These are phyloP conservation scores for Glaucidium brasilianum DNA, from an alignment of 2,113 vertebrate genomes.

Conservation along the genomic window DNA sequence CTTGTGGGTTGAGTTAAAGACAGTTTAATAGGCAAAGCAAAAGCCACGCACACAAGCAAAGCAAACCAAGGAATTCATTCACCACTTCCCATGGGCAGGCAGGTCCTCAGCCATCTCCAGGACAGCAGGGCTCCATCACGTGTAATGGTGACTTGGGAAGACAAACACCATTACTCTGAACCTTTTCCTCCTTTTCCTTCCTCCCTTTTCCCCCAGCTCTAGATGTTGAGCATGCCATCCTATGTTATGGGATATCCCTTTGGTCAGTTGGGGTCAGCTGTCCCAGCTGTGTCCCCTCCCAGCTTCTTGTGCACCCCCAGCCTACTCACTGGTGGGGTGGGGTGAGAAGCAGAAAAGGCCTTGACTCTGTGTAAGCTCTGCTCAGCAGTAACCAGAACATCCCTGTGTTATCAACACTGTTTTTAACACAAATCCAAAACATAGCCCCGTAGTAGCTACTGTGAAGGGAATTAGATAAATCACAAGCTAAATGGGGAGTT, in stretches of 20 bases:
- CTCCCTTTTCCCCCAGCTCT: background rate
- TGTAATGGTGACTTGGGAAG: accelerated
- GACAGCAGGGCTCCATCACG: background rate
- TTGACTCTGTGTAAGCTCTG: background rate
- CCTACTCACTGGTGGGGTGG: too few species aligned
- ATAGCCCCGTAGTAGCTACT: background rate
- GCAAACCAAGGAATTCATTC: background rate
- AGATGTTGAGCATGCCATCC: background rate
- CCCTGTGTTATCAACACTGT: background rate
- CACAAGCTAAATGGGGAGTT: background rate
- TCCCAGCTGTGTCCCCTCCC: background rate
- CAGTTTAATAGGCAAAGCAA: background rate
- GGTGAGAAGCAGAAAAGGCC: background rate
- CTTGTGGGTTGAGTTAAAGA: background rate
- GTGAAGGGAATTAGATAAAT: background rate
- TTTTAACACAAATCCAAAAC: background rate
- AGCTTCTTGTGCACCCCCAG: background rate
- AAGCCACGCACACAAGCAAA: background rate
- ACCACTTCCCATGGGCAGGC: background rate
- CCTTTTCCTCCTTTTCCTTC: background rate
- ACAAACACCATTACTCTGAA: background rate
- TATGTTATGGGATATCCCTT: background rate
- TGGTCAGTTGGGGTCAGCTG: background rate
- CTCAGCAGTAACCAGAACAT: background rate
- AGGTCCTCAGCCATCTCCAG: background rate